These are phyloP conservation scores for Macaria notata DNA, from an alignment of 2,888 invertebrate species.

Conservation along the genomic window DNA sequence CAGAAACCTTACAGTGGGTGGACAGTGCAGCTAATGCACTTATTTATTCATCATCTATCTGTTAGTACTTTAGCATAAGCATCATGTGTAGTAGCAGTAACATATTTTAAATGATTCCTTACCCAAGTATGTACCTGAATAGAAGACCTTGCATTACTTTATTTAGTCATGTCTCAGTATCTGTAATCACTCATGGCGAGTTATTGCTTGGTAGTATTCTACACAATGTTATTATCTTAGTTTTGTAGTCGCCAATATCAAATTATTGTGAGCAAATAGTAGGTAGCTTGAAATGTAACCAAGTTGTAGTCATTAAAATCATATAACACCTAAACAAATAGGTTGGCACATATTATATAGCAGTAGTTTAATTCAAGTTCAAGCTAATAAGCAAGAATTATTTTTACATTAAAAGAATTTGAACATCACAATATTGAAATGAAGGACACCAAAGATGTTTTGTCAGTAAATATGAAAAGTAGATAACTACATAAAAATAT, in stretches of 20 bases:
- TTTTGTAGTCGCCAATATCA: no score
- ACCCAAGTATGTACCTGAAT: conserved; percentile 6
- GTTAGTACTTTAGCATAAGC: conserved; percentile 6
- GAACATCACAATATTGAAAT: no score
- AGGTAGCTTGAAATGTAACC: no score
- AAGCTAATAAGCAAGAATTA: no score
- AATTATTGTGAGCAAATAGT: no score
- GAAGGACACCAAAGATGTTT: no score
- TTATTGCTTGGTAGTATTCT: conserved; percentile 1
- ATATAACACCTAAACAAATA: conserved; percentile 3
- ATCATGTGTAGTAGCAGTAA: neutral
- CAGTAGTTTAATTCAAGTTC: no score
- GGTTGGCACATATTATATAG: no score
- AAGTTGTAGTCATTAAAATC: neutral
- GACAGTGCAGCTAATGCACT: conserved; percentile 25
- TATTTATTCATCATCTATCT: conserved; percentile 14
- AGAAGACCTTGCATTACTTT: conserved; percentile 12
- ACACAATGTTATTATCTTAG: no score
- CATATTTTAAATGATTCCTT: neutral
- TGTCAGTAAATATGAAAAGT: no score
- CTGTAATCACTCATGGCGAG: neutral
- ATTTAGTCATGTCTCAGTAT: conserved; percentile 3
- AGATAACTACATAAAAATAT: no score
- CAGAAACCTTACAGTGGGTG: conserved; percentile 48
- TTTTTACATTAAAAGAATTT: no score